Conservation (phyloP, 2,113 vertebrate genomes). For the Lagopus leucura region DNA sequence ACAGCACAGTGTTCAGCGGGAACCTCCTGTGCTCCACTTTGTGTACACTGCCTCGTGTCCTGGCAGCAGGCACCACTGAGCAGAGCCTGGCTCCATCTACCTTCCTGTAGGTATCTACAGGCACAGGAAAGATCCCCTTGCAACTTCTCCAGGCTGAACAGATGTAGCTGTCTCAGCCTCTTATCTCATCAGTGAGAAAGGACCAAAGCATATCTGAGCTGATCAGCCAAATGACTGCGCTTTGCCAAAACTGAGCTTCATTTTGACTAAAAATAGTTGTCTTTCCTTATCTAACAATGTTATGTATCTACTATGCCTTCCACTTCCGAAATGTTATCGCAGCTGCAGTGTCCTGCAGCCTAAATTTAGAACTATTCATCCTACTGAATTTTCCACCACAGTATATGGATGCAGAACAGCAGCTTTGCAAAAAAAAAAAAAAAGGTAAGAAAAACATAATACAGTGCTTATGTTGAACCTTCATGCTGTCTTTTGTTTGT, state of each 20-base stretch:
- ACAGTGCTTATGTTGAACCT: background rate
- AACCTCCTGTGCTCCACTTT: background rate
- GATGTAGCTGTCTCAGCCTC: background rate
- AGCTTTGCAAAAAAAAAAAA: background rate
- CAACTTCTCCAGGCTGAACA: background rate
- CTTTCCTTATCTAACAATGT: constrained; percentile 61
- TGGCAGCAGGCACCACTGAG: background rate
- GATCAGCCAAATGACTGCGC: background rate
- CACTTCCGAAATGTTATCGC: constrained; percentile 50
- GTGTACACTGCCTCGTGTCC: background rate
- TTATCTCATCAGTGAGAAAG: background rate
- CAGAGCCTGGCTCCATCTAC: background rate
- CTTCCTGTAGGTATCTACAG: too few relatives aligned
- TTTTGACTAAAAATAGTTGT: constrained; percentile 56
- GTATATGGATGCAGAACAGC: background rate
- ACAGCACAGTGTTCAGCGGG: background rate
- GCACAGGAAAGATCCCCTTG: too few relatives aligned
- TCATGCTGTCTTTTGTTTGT: background rate
- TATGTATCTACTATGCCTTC: constrained; percentile 54
- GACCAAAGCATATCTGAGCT: background rate
- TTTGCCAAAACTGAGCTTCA: constrained; percentile 28
- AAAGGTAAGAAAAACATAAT: constrained; percentile 1
- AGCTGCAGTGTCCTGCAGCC: constrained; percentile 62
- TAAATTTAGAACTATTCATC: constrained; percentile 64
- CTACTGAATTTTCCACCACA: constrained; percentile 46